Evolutionary conservation across 2,113 vertebrate genomes (phyloP).

Genomic region (Centropus unirufus): DNA sequence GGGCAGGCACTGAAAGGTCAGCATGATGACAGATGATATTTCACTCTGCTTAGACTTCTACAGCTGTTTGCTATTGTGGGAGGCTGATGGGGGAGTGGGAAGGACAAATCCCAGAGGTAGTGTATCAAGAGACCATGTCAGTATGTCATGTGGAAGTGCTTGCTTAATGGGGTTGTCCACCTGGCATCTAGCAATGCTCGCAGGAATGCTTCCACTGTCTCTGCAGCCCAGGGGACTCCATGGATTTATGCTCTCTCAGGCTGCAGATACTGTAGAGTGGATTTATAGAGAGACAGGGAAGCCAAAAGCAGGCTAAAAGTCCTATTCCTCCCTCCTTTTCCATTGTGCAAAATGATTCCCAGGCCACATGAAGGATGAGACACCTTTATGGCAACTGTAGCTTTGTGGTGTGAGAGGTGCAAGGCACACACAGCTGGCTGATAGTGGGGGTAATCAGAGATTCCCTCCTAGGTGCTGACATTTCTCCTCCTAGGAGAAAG

Average conservation of each 20-base stretch:
- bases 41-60: constrained; percentile 11
- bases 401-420: background rate
- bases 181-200: fast-evolving
- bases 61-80: constrained; percentile 43
- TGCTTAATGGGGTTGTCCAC: background rate
- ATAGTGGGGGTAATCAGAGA: background rate
- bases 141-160: background rate
- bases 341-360: background rate
- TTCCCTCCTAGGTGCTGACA: background rate
- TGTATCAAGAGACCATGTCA: background rate
- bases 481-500: background rate
- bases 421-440: background rate
- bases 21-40: background rate
- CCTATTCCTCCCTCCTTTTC: background rate
- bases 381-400: background rate
- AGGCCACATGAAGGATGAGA: fast-evolving
- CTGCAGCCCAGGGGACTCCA: background rate
- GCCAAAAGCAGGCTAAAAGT: background rate
- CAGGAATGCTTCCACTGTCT: background rate
- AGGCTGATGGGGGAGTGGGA: background rate
- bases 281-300: background rate
- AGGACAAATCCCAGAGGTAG: background rate
- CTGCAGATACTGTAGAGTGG: background rate
- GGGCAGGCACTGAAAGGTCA: background rate
- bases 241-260: background rate